These are phyloP conservation scores for Gallinago media DNA, from an alignment of 2,113 vertebrate genomes.

Conservation along the genomic window DNA sequence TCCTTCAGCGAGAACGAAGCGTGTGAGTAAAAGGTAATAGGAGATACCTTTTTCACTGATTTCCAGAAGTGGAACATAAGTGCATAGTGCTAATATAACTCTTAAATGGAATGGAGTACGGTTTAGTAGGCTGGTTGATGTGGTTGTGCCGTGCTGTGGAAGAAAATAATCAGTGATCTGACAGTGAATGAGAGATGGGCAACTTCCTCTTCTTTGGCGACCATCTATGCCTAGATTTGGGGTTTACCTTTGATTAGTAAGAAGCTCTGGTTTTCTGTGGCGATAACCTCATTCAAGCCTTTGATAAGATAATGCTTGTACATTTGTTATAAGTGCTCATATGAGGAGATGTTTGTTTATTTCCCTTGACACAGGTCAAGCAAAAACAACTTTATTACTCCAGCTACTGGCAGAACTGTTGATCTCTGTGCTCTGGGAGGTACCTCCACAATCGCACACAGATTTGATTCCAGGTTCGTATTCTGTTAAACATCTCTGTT, in stretches of 20 bases:
- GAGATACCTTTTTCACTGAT: not conserved
- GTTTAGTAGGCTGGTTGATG: not conserved
- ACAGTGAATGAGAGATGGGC: not conserved
- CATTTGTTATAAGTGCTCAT: not conserved
- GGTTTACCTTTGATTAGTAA: not conserved
- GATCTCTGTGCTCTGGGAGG: conserved; percentile 57
- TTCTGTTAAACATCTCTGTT: not conserved
- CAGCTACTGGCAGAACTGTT: conserved; percentile 46
- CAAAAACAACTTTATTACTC: conserved; percentile 61
- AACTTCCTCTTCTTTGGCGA: not conserved
- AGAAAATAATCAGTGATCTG: not conserved
- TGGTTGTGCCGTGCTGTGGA: not conserved
- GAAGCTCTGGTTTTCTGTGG: not conserved
- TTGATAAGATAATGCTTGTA: not conserved
- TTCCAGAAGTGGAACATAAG: not conserved
- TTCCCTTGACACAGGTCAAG: conserved; percentile 62
- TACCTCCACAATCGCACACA: conserved; percentile 69
- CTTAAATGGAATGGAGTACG: too few relatives aligned
- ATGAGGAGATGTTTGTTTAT: not conserved
- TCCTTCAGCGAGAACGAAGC: not conserved
- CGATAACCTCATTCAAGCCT: not conserved
- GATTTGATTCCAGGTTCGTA: conserved; percentile 77
- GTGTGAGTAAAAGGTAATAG: conserved; percentile 11
- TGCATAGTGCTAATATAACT: not conserved
- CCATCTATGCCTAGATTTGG: not conserved